Evolutionary conservation across 2,113 vertebrate species (phyloP).

Genomic region (Tachycineta bicolor): DNA sequence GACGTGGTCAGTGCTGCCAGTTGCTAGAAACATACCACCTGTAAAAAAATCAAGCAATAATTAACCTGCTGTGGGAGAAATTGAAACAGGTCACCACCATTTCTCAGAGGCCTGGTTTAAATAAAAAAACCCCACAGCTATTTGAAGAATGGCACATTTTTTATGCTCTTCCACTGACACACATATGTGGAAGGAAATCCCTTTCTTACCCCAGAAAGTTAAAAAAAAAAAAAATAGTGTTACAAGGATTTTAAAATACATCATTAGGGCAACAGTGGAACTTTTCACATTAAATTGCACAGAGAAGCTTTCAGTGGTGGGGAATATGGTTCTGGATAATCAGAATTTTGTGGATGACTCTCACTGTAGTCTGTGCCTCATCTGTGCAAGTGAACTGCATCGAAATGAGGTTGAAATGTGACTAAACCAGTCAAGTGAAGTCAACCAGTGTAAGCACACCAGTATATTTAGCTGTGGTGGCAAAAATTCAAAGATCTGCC

Average conservation of each 20-base stretch:
- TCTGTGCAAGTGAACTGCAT: background rate
- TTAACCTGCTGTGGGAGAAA: background rate
- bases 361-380: background rate
- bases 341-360: background rate
- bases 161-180: background rate
- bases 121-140: background rate
- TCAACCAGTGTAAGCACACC: background rate
- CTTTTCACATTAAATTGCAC: background rate
- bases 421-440: background rate
- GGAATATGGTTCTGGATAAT: background rate
- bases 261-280: background rate
- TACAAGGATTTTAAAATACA: background rate
- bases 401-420: background rate
- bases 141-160: background rate
- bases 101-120: background rate
- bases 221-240: background rate
- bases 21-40: slow-evolving; percentile 97
- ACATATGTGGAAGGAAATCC: background rate
- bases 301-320: background rate
- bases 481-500: background rate
- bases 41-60: slow-evolving; percentile 12
- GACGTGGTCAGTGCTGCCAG: slow-evolving; percentile 95
- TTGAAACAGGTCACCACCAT: background rate
- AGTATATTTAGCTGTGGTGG: background rate
- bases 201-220: background rate